Percentiles rank a stretch among this genome's conserved stretches.
These are phyloP conservation scores for Spodoptera litura DNA, from an alignment of 1,140 invertebrate species.

Conservation along the genomic window DNA sequence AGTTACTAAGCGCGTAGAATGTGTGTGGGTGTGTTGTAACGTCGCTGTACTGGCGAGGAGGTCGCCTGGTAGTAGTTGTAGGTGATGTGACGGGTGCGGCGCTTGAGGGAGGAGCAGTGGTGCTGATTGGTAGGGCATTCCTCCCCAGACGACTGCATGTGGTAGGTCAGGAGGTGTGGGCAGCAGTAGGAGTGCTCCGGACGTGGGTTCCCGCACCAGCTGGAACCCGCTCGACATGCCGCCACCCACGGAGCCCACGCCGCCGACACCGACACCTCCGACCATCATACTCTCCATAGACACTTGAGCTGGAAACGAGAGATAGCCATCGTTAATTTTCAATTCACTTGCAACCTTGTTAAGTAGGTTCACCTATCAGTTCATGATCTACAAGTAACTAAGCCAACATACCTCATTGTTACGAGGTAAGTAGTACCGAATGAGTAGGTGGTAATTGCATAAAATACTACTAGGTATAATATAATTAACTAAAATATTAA, in stretches of 20 bases:
- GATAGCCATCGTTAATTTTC: not conserved
- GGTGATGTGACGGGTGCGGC: slow-evolving; percentile 87
- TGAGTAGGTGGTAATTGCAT: too few relatives aligned
- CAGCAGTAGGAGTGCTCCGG: slow-evolving; percentile 92
- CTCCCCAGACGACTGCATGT: slow-evolving; percentile 91
- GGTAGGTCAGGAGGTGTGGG: slow-evolving; percentile 91
- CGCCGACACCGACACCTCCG: slow-evolving; percentile 85
- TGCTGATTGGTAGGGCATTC: slow-evolving; percentile 87
- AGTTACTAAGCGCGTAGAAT: slow-evolving; percentile 87
- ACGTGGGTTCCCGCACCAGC: slow-evolving; percentile 92
- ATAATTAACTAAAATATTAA: too few relatives aligned
- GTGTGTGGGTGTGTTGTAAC: slow-evolving; percentile 87
- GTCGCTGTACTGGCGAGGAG: slow-evolving; percentile 82
- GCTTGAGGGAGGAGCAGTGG: slow-evolving; percentile 88
- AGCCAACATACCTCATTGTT: too few relatives aligned
- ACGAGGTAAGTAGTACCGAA: too few relatives aligned
- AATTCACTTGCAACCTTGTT: too few relatives aligned
- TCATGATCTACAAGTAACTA: too few relatives aligned
- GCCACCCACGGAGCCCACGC: slow-evolving; percentile 81
- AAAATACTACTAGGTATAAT: too few relatives aligned
- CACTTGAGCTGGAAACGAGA: slow-evolving; percentile 86
- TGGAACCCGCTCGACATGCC: slow-evolving; percentile 87
- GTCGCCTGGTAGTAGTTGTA: slow-evolving; percentile 87
- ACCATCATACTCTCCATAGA: slow-evolving; percentile 89
- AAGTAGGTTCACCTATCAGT: too few relatives aligned